These are phyloP conservation scores for Drosophila colorata DNA, from an alignment of 2,888 invertebrate species.

Conservation along the genomic window DNA sequence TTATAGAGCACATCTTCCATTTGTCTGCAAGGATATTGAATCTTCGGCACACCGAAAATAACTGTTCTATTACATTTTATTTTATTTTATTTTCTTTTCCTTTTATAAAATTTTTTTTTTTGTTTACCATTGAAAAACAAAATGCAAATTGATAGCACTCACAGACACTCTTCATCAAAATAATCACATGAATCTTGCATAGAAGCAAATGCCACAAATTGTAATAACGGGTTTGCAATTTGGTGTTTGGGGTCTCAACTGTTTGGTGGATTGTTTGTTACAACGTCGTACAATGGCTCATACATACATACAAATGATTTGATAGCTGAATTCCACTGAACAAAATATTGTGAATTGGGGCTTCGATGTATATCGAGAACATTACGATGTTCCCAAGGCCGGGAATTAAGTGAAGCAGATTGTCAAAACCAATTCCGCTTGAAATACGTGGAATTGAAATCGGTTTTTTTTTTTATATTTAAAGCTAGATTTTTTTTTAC, in stretches of 20 bases:
- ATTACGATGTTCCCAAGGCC: no score
- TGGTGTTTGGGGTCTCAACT: conserved; percentile 16
- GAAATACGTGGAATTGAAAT: no score
- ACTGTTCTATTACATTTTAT: neutral
- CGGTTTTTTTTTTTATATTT: no score
- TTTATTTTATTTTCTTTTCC: neutral
- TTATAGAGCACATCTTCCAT: no score
- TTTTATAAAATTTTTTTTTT: conserved; percentile 1
- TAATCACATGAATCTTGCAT: conserved; percentile 71
- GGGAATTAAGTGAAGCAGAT: no score
- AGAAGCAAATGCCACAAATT: conserved; percentile 55
- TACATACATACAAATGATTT: conserved; percentile 38
- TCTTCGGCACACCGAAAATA: neutral
- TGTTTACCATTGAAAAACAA: conserved; percentile 5
- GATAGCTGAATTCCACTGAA: conserved; percentile 29
- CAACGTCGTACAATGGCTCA: conserved; percentile 15
- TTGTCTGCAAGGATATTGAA: neutral
- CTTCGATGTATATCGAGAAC: neutral
- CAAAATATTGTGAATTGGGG: no score
- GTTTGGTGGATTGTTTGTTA: conserved; percentile 3
- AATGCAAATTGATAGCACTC: conserved; percentile 63
- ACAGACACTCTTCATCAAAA: conserved; percentile 38
- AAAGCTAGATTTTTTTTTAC: no score
- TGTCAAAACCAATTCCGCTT: no score
- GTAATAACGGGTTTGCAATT: conserved; percentile 26